Conservation (phyloP, 1,140 invertebrate species). For the Caenorhabditis inopinata region DNA sequence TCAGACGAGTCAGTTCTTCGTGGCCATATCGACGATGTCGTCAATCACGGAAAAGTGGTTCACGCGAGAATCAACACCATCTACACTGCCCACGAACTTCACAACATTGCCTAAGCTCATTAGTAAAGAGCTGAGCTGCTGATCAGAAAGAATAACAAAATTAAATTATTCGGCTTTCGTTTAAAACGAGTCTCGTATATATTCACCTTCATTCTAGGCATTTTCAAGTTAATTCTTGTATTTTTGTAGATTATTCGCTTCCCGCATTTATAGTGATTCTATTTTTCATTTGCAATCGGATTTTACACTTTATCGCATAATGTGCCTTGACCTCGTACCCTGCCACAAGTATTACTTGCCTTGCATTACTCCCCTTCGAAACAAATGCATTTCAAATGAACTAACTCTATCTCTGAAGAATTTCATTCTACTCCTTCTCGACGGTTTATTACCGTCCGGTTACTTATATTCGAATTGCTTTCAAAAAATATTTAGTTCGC, state of each 20-base stretch:
- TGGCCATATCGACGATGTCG: constrained; percentile 1
- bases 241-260: no score
- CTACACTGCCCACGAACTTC: constrained; percentile 14
- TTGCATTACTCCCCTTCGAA: background rate
- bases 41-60: constrained; percentile 3
- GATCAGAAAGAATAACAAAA: no score
- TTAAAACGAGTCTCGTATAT: no score
- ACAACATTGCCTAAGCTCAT: background rate
- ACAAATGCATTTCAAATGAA: background rate
- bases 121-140: background rate
- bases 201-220: no score
- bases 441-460: no score
- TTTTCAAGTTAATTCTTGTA: background rate
- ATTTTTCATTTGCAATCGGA: background rate
- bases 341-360: background rate
- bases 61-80: constrained; percentile 17
- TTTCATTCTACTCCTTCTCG: no score
- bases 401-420: no score
- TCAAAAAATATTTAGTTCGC: no score
- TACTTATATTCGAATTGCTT: no score
- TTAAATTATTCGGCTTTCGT: no score
- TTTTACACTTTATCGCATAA: background rate
- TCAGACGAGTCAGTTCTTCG: background rate
- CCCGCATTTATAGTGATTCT: no score
- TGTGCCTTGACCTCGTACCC: background rate